These are phyloP conservation scores for Nilaparvata lugens DNA, from an alignment of 1,140 invertebrate species.

Conservation along the genomic window DNA sequence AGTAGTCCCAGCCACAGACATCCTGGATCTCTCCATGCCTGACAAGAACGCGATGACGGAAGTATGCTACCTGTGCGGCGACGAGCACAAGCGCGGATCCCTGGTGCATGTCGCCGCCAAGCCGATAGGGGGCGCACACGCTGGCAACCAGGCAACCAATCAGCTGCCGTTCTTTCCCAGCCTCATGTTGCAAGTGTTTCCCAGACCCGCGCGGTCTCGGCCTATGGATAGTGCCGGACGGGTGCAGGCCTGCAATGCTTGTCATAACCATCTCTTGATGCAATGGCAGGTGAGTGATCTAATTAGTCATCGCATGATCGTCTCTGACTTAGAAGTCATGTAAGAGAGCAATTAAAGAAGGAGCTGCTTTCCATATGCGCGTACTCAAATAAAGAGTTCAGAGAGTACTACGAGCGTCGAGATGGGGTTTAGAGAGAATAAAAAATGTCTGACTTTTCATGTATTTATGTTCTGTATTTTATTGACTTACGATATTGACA, in stretches of 20 bases:
- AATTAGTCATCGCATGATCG: too few species aligned
- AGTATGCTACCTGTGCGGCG: constrained; percentile 83
- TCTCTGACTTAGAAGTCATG: too few species aligned
- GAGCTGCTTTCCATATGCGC: too few species aligned
- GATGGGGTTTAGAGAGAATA: too few species aligned
- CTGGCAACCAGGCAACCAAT: not conserved
- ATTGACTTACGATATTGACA: too few species aligned
- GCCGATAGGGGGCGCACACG: constrained; percentile 30
- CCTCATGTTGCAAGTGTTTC: constrained; percentile 57
- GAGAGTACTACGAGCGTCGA: too few species aligned
- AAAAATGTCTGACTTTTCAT: too few species aligned
- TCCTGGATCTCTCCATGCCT: constrained; percentile 80
- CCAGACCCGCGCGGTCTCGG: constrained; percentile 66
- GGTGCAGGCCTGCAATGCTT: constrained; percentile 66
- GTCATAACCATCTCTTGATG: constrained; percentile 67
- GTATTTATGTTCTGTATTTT: too few species aligned
- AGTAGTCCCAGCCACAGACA: constrained; percentile 44
- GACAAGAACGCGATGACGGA: constrained; percentile 83
- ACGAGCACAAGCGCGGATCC: constrained; percentile 70
- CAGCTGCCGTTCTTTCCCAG: constrained; percentile 67
- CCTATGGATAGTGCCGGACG: constrained; percentile 74
- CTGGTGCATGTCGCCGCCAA: constrained; percentile 54
- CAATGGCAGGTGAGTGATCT: constrained; percentile 60
- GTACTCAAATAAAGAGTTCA: too few species aligned
- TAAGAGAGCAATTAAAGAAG: too few species aligned